These are phyloP conservation scores for Lindbergichthys nudifrons DNA, from an alignment of 2,797 vertebrate species.

Conservation along the genomic window DNA sequence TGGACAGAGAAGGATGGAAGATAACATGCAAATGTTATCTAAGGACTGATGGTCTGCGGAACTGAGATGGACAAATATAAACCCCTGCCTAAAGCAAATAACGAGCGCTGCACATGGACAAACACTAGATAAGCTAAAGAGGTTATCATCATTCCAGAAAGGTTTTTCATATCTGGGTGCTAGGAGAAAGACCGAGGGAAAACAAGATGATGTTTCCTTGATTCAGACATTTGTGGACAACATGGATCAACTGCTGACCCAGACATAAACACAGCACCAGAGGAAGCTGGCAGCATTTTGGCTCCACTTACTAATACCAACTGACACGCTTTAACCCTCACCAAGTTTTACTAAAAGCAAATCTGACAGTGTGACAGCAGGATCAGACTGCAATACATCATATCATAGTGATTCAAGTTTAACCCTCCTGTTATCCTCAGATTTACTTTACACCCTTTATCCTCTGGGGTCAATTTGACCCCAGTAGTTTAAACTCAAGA, in stretches of 20 bases:
- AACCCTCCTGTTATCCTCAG: too few species aligned
- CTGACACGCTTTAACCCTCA: background rate
- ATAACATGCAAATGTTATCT: constrained; percentile 12
- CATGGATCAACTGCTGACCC: background rate
- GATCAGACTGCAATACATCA: too few species aligned
- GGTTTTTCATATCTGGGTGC: background rate
- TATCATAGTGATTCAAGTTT: too few species aligned
- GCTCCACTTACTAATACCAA: background rate
- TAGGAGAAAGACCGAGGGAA: background rate
- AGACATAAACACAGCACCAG: background rate
- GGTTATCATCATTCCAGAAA: constrained; percentile 15
- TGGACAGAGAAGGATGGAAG: background rate
- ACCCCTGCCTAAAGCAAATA: constrained; percentile 2
- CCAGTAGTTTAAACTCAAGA: too few species aligned
- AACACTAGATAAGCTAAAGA: constrained; percentile 10
- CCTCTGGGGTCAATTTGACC: too few species aligned
- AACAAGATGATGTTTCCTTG: background rate
- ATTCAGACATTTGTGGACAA: background rate
- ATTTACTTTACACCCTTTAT: too few species aligned
- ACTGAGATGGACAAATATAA: background rate
- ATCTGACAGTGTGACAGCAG: too few species aligned
- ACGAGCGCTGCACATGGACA: constrained; percentile 10
- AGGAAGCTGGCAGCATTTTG: background rate
- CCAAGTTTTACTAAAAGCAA: background rate
- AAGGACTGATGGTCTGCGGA: background rate